Base-by-base conservation (phyloP, 2,113 vertebrate species). In the Panthera tigris region DNA sequence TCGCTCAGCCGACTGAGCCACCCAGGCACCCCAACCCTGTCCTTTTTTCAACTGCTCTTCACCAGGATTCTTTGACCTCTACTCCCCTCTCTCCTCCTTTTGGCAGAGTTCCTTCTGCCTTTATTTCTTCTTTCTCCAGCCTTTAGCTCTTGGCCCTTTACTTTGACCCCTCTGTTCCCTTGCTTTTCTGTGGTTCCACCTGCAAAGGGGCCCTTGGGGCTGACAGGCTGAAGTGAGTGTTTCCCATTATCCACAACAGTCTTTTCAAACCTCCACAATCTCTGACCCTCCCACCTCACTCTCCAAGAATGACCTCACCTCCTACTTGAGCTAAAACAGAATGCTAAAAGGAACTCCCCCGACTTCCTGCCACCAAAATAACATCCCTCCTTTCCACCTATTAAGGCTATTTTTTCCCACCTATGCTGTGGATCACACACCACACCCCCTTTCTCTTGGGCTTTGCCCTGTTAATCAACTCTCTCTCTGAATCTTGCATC, bases 341-440 rank as follows among this genome's bases (percentile, higher is more conserved):
- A 83, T 31, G 36, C 96, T 91, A 66, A 91, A 89, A 95, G 91
- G 55, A 96, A 96, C 78, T 79, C 73, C 92, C 89, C 73, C 6
- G 0, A 91, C 52, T 97, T 98, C 97, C 97, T 98, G 92, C 18
- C 80, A 94, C 50, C 91, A 91, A 95, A 97, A 92, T 79, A 97
- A 89, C 52, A 96, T 63, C 94, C 90, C 79, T 96, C 71, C 92
- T 96, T 97, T 96, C 90, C 86, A 95, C 91, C 85, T 91, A 82
- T 79, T 86, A 93, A 96, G 63, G 52, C 78, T 73, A 89, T 89
- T 93, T 93, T 94, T 98, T 82, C 55, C 88, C 69, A 83, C 68
- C 66, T 96, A 80, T 86, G 52, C 68, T 82, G 45, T 55, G 83
- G 68, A 85, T 86, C 15, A 52, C 45, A 66, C 25, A 41, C 63